Conservation (phyloP, 2,113 vertebrate species). For the Nyctibius bracteatus region DNA sequence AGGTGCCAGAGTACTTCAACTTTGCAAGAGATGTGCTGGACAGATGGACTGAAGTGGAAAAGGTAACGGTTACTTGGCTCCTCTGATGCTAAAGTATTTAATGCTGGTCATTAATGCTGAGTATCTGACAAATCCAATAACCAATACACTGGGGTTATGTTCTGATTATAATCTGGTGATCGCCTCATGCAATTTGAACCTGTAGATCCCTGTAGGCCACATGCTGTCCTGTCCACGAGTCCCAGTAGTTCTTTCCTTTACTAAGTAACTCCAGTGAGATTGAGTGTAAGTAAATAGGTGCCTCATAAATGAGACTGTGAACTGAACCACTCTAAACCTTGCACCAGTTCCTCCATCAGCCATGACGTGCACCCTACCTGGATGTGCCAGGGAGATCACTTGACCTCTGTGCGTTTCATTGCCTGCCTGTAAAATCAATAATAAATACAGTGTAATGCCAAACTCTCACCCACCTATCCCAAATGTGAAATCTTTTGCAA, state of each 20-base stretch:
- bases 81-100: neutral
- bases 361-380: neutral
- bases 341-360: neutral
- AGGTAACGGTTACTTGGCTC: conserved; percentile 60
- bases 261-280: neutral
- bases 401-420: neutral
- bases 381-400: neutral
- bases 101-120: neutral
- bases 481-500: neutral
- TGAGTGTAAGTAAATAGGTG: neutral
- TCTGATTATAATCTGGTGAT: neutral
- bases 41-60: conserved; percentile 76
- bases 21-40: conserved; percentile 83
- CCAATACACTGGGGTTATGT: neutral
- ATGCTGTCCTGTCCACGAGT: neutral
- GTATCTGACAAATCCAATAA: neutral
- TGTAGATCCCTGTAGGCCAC: neutral
- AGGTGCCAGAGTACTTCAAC: conserved; percentile 79
- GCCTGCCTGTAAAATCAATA: neutral
- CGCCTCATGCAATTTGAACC: neutral
- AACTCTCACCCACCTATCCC: neutral
- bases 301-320: neutral
- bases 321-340: neutral
- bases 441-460: neutral
- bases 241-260: neutral